Evolutionary conservation across 1,140 invertebrate genomes (phyloP).

Genomic region (Yoshiicerus persimilis): DNA sequence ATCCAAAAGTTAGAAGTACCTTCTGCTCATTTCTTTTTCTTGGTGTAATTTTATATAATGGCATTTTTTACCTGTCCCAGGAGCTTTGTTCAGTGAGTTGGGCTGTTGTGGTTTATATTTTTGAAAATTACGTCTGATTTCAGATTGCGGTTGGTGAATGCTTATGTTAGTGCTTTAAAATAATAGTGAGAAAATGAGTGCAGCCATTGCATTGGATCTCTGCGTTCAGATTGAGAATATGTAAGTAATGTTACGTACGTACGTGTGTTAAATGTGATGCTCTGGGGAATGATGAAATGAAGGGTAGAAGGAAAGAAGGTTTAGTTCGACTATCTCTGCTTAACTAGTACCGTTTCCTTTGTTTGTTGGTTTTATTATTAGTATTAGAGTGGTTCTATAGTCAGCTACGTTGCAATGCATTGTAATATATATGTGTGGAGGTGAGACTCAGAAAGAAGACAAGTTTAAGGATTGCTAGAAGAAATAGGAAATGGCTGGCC

Average conservation of each 20-base stretch:
- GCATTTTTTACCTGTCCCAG: not conserved
- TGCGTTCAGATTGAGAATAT: not conserved
- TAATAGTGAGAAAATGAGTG: not conserved
- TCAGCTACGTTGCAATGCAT: not conserved
- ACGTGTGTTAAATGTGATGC: not conserved
- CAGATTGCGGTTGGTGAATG: not conserved
- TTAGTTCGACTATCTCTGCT: not conserved
- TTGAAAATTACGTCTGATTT: not conserved
- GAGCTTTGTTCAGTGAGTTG: not conserved
- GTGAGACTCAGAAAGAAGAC: not conserved
- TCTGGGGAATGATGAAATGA: not conserved
- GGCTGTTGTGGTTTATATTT: conserved; percentile 6
- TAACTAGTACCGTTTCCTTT: conserved; percentile 2
- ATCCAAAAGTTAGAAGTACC: not conserved
- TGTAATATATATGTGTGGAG: not conserved
- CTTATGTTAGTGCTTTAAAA: not conserved
- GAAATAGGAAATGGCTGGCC: conserved; percentile 15
- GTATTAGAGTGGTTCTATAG: not conserved
- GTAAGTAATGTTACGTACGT: not conserved
- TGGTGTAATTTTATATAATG: not conserved
- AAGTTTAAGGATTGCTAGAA: conserved; percentile 8
- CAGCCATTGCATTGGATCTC: not conserved
- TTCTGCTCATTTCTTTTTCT: not conserved
- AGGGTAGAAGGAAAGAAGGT: not conserved
- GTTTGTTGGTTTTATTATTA: not conserved